These are phyloP conservation scores for Xylophagus ater DNA, from an alignment of 2,888 invertebrate genomes.

Conservation along the genomic window DNA sequence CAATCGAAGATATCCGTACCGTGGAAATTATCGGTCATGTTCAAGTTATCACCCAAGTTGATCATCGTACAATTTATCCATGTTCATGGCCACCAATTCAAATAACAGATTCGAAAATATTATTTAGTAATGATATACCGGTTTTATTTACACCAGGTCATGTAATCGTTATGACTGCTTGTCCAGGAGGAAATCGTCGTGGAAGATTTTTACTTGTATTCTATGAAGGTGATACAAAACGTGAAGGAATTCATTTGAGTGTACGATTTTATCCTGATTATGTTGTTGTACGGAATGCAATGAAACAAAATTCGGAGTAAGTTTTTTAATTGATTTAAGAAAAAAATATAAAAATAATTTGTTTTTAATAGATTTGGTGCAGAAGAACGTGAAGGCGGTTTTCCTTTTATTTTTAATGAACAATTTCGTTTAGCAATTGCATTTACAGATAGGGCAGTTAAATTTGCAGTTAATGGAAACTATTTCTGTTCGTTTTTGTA, in stretches of 20 bases:
- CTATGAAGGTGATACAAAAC: conserved; percentile 32
- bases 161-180: conserved; percentile 34
- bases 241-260: conserved; percentile 36
- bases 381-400: conserved; percentile 36
- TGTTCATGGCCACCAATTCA: conserved; percentile 38
- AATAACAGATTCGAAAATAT: conserved; percentile 24
- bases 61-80: conserved; percentile 36
- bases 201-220: conserved; percentile 36
- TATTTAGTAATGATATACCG: conserved; percentile 36
- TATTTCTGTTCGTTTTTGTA: conserved; percentile 31
- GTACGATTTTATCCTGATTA: conserved; percentile 32
- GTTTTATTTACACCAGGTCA: conserved; percentile 36
- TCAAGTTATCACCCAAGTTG: conserved; percentile 36
- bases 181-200: conserved; percentile 34
- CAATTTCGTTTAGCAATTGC: conserved; percentile 37
- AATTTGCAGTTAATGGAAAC: conserved; percentile 36
- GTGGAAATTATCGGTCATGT: conserved; percentile 35
- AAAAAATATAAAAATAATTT: background rate
- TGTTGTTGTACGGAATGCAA: conserved; percentile 32
- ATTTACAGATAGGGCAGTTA: conserved; percentile 33
- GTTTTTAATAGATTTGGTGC: conserved; percentile 27
- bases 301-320: conserved; percentile 35
- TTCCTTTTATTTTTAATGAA: conserved; percentile 38
- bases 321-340: conserved; percentile 13
- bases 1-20: conserved; percentile 26